Conservation (phyloP, 2,797 vertebrate species). For the Enteromius viviparus region DNA sequence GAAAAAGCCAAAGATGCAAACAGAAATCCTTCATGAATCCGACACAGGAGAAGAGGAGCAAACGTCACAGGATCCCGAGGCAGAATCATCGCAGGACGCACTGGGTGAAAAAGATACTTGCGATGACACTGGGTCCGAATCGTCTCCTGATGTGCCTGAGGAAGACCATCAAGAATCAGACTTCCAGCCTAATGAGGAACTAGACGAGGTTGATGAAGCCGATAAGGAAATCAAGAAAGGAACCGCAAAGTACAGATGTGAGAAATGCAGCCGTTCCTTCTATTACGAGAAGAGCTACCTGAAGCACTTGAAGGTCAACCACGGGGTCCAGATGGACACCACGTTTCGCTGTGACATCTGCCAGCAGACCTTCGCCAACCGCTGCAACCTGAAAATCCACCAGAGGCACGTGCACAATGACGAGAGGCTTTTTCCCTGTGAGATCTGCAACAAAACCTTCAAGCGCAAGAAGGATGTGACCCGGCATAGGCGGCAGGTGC, state of each 20-base stretch:
- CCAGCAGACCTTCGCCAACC: constrained; percentile 92
- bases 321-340: constrained; percentile 83
- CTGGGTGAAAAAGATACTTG: constrained; percentile 38
- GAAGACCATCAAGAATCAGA: constrained; percentile 33
- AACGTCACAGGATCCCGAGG: neutral
- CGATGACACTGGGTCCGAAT: constrained; percentile 41
- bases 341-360: constrained; percentile 89
- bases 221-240: constrained; percentile 64
- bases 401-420: constrained; percentile 94
- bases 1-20: constrained; percentile 78
- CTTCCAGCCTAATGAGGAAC: constrained; percentile 21
- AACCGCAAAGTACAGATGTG: constrained; percentile 81
- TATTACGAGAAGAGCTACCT: constrained; percentile 94
- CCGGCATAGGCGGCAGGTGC: constrained; percentile 91
- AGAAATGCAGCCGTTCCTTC: constrained; percentile 88
- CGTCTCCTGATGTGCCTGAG: constrained; percentile 20
- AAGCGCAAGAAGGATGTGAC: constrained; percentile 96
- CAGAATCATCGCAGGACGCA: neutral
- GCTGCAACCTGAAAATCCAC: constrained; percentile 95
- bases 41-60: constrained; percentile 1
- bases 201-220: constrained; percentile 30
- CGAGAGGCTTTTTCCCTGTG: constrained; percentile 89
- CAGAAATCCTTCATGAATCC: constrained; percentile 59
- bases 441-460: constrained; percentile 91
- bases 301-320: constrained; percentile 88